Conservation (phyloP, 2,888 invertebrate species). For the Pomacea canaliculata region DNA sequence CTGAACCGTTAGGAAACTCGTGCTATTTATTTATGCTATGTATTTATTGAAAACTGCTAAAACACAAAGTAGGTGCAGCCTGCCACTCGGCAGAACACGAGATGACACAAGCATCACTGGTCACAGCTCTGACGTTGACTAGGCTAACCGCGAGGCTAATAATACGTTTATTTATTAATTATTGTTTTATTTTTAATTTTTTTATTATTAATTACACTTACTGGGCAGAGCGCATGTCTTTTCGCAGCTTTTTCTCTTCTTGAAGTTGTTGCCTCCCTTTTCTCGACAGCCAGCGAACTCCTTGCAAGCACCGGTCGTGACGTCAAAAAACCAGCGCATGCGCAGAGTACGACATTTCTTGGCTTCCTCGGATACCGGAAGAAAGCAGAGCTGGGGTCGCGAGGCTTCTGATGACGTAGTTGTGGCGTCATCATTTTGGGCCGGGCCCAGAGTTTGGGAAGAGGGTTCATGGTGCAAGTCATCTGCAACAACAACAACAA, state of each 20-base stretch:
- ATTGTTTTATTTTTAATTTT: too few species aligned
- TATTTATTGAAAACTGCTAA: too few species aligned
- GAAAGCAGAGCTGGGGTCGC: conserved; percentile 34
- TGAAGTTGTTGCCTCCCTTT: conserved; percentile 44
- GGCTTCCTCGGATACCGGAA: conserved; percentile 38
- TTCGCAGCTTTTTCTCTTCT: conserved; percentile 40
- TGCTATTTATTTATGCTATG: too few species aligned
- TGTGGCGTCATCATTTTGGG: conserved; percentile 20
- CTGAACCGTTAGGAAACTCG: too few species aligned
- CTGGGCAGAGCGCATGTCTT: conserved; percentile 32
- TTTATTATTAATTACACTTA: neutral
- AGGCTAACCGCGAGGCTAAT: too few species aligned
- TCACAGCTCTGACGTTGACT: too few species aligned
- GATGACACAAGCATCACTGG: too few species aligned
- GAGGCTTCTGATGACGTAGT: conserved; percentile 23
- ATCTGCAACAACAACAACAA: too few species aligned
- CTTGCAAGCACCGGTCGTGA: conserved; percentile 40
- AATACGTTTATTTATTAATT: too few species aligned
- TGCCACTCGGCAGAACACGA: too few species aligned
- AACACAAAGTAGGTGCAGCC: too few species aligned
- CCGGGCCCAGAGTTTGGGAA: neutral
- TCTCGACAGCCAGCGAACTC: conserved; percentile 42
- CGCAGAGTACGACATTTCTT: conserved; percentile 39
- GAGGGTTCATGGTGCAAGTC: neutral
- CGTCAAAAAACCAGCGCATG: conserved; percentile 43